phyloP scores from a whole-genome alignment of 1,140 invertebrate species.

The Brachionus rotundiformis region DNA sequence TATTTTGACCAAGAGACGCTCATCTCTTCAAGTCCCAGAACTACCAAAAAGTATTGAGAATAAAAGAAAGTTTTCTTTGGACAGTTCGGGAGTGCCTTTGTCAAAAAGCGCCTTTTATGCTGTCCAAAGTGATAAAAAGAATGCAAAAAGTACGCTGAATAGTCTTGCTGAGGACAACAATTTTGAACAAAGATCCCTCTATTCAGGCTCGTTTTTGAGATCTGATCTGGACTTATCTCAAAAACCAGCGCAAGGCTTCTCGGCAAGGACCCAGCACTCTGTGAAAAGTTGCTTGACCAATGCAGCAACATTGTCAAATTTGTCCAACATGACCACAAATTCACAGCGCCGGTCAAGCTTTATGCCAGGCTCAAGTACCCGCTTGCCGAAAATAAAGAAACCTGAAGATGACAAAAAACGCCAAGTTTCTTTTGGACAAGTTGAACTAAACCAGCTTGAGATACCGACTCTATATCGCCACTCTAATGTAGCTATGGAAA shows the following conservation, averaged over 20 bases:
- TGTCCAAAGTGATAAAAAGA: neutral
- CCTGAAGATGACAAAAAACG: conserved; percentile 1
- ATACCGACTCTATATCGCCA: conserved; percentile 20
- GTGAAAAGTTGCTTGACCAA: neutral
- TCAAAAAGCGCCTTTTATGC: neutral
- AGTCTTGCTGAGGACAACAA: neutral
- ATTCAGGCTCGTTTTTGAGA: neutral
- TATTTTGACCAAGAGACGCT: neutral
- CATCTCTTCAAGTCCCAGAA: neutral
- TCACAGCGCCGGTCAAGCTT: neutral
- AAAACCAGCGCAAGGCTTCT: neutral
- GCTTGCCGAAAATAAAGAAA: neutral
- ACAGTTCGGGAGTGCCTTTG: neutral
- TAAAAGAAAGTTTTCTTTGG: conserved; percentile 42
- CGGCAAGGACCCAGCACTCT: neutral
- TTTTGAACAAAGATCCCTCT: neutral
- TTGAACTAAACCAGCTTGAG: conserved; percentile 18
- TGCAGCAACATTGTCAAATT: neutral
- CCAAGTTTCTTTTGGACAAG: neutral
- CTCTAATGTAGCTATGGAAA: conserved; percentile 40
- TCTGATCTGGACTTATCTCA: neutral
- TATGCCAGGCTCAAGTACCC: neutral
- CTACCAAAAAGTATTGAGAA: neutral
- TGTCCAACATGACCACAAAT: neutral
- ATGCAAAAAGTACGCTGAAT: neutral